Conservation (phyloP, 2,888 invertebrate species). For the Bombylius major region DNA sequence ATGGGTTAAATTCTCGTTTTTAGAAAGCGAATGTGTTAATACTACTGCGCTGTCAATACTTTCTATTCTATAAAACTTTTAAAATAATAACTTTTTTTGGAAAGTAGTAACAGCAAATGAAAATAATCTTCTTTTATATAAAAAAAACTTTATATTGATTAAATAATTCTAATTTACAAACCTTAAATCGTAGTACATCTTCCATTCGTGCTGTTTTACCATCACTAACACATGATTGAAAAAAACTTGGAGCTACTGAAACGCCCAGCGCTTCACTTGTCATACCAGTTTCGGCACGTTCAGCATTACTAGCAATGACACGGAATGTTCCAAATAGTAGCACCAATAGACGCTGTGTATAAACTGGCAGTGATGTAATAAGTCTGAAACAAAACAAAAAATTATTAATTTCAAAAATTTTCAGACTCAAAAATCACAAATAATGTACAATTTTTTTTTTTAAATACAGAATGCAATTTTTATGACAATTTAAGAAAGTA, state of each 20-base stretch:
- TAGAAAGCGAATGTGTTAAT: too few relatives aligned
- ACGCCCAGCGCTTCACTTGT: conserved; percentile 90
- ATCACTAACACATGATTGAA: conserved; percentile 90
- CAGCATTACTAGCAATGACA: conserved; percentile 85
- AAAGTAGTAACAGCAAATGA: too few relatives aligned
- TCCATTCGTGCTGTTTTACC: conserved; percentile 93
- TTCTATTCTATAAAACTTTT: too few relatives aligned
- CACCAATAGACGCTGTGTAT: conserved; percentile 86
- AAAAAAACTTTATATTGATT: background rate
- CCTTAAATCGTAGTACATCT: conserved; percentile 89
- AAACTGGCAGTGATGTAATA: conserved; percentile 72
- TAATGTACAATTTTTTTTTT: too few relatives aligned
- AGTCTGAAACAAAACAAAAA: conserved; percentile 46
- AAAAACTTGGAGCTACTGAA: conserved; percentile 90
- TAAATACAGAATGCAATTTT: too few relatives aligned
- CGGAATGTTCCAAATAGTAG: conserved; percentile 94
- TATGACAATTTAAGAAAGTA: too few relatives aligned
- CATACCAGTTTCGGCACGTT: conserved; percentile 84
- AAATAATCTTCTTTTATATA: too few relatives aligned
- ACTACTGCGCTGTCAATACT: too few relatives aligned
- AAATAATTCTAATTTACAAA: conserved; percentile 31
- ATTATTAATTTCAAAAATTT: too few relatives aligned
- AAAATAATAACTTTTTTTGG: too few relatives aligned
- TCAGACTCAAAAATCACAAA: too few relatives aligned
- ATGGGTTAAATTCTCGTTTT: too few relatives aligned